phyloP scores from a whole-genome alignment of 2,113 vertebrate genomes.

The Bos indicus region DNA sequence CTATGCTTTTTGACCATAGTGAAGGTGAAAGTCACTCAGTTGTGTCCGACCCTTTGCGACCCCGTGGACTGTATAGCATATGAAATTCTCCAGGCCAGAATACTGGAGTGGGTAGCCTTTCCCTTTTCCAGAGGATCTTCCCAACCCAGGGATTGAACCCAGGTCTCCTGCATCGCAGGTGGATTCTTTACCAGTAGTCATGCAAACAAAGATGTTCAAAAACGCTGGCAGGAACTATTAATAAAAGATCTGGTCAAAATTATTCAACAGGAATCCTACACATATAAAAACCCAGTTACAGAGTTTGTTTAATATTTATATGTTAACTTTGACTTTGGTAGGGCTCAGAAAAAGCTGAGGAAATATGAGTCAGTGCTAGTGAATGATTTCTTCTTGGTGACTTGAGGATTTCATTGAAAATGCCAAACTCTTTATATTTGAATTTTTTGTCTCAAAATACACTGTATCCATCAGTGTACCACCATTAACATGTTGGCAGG shows the following conservation, averaged over 20 bases:
- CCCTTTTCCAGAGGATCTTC: neutral
- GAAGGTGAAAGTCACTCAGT: neutral
- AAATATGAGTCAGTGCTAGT: constrained; percentile 95
- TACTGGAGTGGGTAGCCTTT: neutral
- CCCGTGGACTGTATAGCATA: neutral
- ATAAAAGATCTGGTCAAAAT: constrained; percentile 94
- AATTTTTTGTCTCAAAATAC: constrained; percentile 87
- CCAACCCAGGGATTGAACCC: neutral
- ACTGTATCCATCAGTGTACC: constrained; percentile 96
- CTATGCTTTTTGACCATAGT: constrained; percentile 94
- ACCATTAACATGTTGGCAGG: constrained; percentile 99
- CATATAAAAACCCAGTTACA: constrained; percentile 96
- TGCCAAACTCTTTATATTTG: constrained; percentile 96
- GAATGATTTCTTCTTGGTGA: constrained; percentile 97
- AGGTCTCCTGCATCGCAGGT: rapidly evolving
- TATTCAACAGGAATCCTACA: constrained; percentile 93
- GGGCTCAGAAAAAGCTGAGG: constrained; percentile 94
- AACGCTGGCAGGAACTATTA: constrained; percentile 89
- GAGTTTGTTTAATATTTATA: constrained; percentile 98
- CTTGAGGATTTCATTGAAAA: constrained; percentile 98
- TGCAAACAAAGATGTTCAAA: constrained; percentile 90
- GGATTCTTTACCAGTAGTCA: neutral
- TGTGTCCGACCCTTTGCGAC: neutral
- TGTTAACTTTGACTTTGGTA: constrained; percentile 98
- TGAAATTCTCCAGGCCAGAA: neutral